A percentile compares a stretch with the other conserved stretches of the same genome.
These are phyloP conservation scores for Sinocyclocheilus anshuiensis DNA, from an alignment of 2,113 vertebrate genomes.

Conservation along the genomic window DNA sequence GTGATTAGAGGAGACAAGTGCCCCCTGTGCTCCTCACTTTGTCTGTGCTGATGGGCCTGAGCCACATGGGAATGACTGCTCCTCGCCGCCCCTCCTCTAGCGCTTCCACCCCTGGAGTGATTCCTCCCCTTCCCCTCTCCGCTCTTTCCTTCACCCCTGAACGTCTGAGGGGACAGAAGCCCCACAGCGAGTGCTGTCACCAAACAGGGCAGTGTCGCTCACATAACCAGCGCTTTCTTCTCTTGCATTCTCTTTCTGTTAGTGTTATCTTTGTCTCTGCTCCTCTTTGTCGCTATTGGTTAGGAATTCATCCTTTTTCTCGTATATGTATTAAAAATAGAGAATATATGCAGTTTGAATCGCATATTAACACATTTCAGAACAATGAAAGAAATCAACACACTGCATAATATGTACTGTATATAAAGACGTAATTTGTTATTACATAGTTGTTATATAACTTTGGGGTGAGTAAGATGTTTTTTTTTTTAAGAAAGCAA, in stretches of 20 bases:
- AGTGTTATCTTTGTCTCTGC: slow-evolving; percentile 10
- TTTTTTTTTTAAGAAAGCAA: too few relatives aligned
- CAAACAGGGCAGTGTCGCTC: neutral
- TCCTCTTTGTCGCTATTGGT: neutral
- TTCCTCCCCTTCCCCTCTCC: slow-evolving; percentile 33
- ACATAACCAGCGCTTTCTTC: slow-evolving; percentile 13
- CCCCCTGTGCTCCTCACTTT: slow-evolving; percentile 58
- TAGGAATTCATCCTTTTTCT: neutral
- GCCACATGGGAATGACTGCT: slow-evolving; percentile 77
- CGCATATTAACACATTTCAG: too few relatives aligned
- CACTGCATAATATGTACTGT: too few relatives aligned
- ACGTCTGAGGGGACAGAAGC: slow-evolving; percentile 37
- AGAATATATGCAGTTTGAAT: too few relatives aligned
- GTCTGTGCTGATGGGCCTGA: slow-evolving; percentile 70
- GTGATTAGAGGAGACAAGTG: slow-evolving; percentile 67
- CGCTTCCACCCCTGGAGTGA: slow-evolving; percentile 64
- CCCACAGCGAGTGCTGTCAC: neutral
- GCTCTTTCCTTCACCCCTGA: slow-evolving; percentile 18
- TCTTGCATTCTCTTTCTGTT: neutral
- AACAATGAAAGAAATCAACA: too few relatives aligned
- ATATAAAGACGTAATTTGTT: too few relatives aligned
- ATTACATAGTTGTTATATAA: neutral
- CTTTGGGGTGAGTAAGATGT: neutral
- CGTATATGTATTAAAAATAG: neutral
- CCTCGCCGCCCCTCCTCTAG: slow-evolving; percentile 59